These are phyloP conservation scores for Andrena minutula DNA, from an alignment of 2,888 invertebrate genomes.

Conservation along the genomic window DNA sequence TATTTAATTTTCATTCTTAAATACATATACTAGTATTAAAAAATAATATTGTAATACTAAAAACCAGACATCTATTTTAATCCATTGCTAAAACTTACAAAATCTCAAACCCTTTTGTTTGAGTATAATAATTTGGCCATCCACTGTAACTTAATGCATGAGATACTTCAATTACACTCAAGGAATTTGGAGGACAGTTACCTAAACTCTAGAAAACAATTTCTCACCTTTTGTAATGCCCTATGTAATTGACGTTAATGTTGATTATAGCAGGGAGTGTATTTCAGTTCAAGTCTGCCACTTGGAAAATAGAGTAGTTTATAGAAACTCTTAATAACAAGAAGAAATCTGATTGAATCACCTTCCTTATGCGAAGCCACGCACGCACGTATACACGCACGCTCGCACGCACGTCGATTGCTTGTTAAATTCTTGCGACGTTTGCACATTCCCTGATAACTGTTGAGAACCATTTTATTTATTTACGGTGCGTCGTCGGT, in stretches of 20 bases:
- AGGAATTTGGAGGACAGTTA: not conserved
- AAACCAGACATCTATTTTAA: too few species aligned
- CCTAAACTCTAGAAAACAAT: not conserved
- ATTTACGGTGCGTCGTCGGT: slow-evolving; percentile 61
- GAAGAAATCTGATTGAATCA: slow-evolving; percentile 21
- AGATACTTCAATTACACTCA: not conserved
- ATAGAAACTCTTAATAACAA: slow-evolving; percentile 2
- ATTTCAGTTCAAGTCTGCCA: not conserved
- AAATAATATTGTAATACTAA: too few species aligned
- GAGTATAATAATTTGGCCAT: not conserved
- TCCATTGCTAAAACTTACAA: too few species aligned
- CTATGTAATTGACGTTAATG: not conserved
- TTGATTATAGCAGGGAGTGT: not conserved
- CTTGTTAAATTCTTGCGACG: slow-evolving; percentile 68
- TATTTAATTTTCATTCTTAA: too few species aligned
- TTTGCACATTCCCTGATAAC: slow-evolving; percentile 73
- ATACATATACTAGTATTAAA: too few species aligned
- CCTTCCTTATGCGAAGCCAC: slow-evolving; percentile 52
- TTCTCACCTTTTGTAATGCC: not conserved
- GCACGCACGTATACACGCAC: slow-evolving; percentile 61
- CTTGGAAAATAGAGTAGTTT: not conserved
- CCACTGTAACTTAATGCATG: not conserved
- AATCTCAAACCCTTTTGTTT: too few species aligned
- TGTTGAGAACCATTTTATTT: slow-evolving; percentile 69
- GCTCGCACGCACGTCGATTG: slow-evolving; percentile 55